phyloP scores from a whole-genome alignment of 2,113 vertebrate genomes.

The Polyodon spathula region DNA sequence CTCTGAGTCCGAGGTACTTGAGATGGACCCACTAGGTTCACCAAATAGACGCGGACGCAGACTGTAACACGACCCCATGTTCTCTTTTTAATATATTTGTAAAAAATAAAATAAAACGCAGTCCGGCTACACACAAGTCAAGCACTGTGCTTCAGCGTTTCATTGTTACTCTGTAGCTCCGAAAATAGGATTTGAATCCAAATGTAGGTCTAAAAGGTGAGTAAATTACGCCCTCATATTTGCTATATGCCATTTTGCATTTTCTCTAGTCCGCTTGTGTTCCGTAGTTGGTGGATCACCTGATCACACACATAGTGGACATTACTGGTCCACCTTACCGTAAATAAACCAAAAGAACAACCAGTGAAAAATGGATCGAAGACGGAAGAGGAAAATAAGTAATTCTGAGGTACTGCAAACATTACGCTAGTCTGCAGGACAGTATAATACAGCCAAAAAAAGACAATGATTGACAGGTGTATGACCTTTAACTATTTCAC shows the following conservation, averaged over 20 bases:
- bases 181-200: conserved; percentile 33
- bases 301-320: conserved; percentile 60
- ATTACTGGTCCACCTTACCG: conserved; percentile 65
- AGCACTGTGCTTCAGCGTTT: conserved; percentile 41
- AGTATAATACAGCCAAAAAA: no score
- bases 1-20: conserved; percentile 58
- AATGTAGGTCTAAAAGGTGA: conserved; percentile 43
- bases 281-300: conserved; percentile 61
- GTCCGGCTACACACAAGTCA: conserved; percentile 19
- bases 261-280: conserved; percentile 45
- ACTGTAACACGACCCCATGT: conserved; percentile 93
- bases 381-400: no score
- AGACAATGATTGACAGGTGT: no score
- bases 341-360: conserved; percentile 50
- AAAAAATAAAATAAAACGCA: conserved; percentile 37
- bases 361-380: conserved; percentile 26
- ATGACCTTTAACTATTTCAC: no score
- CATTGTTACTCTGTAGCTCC: conserved; percentile 44
- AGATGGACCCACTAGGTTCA: conserved; percentile 65
- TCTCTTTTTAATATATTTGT: conserved; percentile 35
- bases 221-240: conserved; percentile 59
- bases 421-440: no score
- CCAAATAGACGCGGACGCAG: conserved; percentile 88
- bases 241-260: conserved; percentile 76
- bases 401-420: no score